These are phyloP conservation scores for Falco concolor DNA, from an alignment of 2,797 vertebrate species.

Conservation along the genomic window DNA sequence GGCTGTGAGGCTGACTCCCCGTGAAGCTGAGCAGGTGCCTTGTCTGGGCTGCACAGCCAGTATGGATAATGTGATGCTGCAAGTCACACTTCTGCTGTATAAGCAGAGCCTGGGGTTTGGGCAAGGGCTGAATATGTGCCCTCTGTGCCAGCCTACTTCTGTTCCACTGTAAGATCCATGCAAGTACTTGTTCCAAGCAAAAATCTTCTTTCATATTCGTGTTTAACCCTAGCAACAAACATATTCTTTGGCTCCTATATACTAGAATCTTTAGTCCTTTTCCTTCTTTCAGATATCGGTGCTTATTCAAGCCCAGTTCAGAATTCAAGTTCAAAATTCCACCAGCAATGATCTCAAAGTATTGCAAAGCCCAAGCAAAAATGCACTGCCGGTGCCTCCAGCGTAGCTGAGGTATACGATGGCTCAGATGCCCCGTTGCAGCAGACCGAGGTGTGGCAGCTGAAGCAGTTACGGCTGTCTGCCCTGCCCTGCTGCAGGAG, in stretches of 20 bases:
- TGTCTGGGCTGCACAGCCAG: background rate
- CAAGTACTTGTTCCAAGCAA: background rate
- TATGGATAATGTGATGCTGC: background rate
- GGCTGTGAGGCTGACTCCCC: background rate
- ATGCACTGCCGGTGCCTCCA: background rate
- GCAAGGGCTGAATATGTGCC: background rate
- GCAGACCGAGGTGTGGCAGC: background rate
- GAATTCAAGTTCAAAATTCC: background rate
- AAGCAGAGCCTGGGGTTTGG: background rate
- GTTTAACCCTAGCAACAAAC: background rate
- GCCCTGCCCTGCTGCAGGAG: background rate
- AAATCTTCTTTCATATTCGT: background rate
- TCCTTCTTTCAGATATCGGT: background rate
- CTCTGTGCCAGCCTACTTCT: background rate
- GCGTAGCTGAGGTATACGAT: fast-evolving
- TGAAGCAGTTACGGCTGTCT: background rate
- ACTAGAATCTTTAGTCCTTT: background rate
- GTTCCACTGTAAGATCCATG: background rate
- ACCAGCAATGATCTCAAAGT: background rate
- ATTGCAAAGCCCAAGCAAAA: fast-evolving
- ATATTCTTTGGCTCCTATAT: background rate
- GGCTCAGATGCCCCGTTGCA: background rate
- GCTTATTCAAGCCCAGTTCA: background rate
- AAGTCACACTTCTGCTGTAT: background rate
- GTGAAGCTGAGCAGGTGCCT: background rate